Evolutionary conservation across 2,113 vertebrate species (phyloP).

Genomic region (Psilopsiagon aymara): DNA sequence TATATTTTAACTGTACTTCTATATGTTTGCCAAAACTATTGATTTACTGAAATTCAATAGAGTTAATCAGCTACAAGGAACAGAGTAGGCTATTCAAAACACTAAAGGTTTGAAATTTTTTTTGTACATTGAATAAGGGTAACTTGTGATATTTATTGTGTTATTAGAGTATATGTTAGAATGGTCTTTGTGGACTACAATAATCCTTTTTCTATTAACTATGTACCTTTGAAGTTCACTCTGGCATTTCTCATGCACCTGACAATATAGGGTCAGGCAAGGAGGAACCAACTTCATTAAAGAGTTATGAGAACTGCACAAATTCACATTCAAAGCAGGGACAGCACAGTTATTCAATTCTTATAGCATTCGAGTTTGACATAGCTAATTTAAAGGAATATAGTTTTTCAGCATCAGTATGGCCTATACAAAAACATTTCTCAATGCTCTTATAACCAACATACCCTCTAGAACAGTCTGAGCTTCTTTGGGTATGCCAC

Average conservation of each 20-base stretch:
- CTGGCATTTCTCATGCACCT: constrained; percentile 36
- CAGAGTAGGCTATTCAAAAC: not conserved
- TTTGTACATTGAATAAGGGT: not conserved
- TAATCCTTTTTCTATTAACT: constrained; percentile 53
- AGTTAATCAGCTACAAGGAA: not conserved
- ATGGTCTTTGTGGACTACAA: constrained; percentile 9
- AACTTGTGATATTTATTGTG: constrained; percentile 44
- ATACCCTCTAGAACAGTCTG: rapidly evolving
- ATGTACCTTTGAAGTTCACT: constrained; percentile 42
- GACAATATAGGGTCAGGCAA: not conserved
- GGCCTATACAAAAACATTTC: not conserved
- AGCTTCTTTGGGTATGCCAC: not conserved
- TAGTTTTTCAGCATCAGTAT: not conserved
- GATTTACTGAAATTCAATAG: not conserved
- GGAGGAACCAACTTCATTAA: not conserved
- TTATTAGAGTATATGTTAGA: constrained; percentile 24
- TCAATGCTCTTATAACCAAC: not conserved
- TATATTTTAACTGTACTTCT: not conserved
- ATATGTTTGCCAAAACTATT: not conserved
- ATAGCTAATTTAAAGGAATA: not conserved
- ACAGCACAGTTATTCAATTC: not conserved
- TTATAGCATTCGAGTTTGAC: not conserved
- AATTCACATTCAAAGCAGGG: not conserved
- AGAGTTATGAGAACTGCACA: not conserved
- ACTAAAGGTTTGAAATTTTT: not conserved